A percentile compares a stretch with the other conserved stretches of the same genome.
Conservation (phyloP, 2,797 vertebrate genomes). For the Ceryle rudis region DNA sequence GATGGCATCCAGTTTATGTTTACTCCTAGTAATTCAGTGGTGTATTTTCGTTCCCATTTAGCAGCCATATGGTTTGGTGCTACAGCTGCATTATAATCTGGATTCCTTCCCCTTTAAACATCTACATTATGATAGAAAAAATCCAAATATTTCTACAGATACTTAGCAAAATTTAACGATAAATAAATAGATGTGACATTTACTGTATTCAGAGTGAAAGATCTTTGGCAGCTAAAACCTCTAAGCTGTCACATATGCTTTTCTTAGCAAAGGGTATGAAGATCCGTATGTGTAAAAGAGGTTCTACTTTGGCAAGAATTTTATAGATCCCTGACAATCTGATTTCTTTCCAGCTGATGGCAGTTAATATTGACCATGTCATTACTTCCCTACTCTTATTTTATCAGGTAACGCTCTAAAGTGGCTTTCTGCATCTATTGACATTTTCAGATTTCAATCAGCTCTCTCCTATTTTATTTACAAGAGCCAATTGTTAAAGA, state of each 20-base stretch:
- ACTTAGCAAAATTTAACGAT: constrained; percentile 80
- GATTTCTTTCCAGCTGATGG: constrained; percentile 76
- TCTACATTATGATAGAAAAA: constrained; percentile 73
- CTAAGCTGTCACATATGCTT: constrained; percentile 82
- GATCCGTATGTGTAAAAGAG: constrained; percentile 83
- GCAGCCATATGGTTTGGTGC: constrained; percentile 69
- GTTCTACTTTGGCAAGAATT: constrained; percentile 81
- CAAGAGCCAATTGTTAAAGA: constrained; percentile 67
- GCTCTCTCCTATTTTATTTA: constrained; percentile 60
- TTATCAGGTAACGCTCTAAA: constrained; percentile 64
- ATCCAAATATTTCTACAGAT: constrained; percentile 83
- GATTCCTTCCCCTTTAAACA: constrained; percentile 67
- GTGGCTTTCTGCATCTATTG: constrained; percentile 73
- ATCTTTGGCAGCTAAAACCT: constrained; percentile 83
- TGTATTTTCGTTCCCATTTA: constrained; percentile 59
- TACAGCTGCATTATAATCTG: constrained; percentile 74
- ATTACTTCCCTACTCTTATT: constrained; percentile 70
- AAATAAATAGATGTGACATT: constrained; percentile 85
- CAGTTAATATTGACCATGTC: constrained; percentile 79
- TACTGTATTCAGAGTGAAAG: constrained; percentile 84
- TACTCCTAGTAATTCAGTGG: constrained; percentile 51
- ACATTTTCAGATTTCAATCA: constrained; percentile 76
- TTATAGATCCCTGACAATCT: constrained; percentile 80
- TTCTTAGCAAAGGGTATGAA: constrained; percentile 82
- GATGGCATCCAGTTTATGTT: constrained; percentile 60